Conservation (phyloP, 1,140 invertebrate genomes). For the Drosophila tsacasi region DNA sequence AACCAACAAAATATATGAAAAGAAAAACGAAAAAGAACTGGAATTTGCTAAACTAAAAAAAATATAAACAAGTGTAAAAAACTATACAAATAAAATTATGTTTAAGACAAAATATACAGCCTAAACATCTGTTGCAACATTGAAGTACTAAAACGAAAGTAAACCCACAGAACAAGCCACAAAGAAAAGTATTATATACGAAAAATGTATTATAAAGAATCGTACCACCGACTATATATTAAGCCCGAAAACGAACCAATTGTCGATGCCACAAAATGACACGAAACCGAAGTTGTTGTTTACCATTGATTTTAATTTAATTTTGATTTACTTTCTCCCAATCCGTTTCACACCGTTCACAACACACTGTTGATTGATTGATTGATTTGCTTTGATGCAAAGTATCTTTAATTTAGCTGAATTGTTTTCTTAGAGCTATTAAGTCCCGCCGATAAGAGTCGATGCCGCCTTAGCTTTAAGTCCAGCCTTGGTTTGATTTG, state of each 20-base stretch:
- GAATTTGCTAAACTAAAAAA: slow-evolving; percentile 58
- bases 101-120: slow-evolving; percentile 42
- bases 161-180: slow-evolving; percentile 18
- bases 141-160: slow-evolving; percentile 74
- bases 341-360: slow-evolving; percentile 42
- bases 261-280: slow-evolving; percentile 60
- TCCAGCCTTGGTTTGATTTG: slow-evolving; percentile 67
- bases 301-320: slow-evolving; percentile 65
- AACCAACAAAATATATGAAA: slow-evolving; percentile 34
- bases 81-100: slow-evolving; percentile 28
- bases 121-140: slow-evolving; percentile 81
- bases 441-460: slow-evolving; percentile 41
- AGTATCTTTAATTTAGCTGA: slow-evolving; percentile 54
- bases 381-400: slow-evolving; percentile 56
- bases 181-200: slow-evolving; percentile 37
- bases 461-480: slow-evolving; percentile 72
- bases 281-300: slow-evolving; percentile 63
- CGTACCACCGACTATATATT: slow-evolving; percentile 29
- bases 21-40: slow-evolving; percentile 64
- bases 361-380: slow-evolving; percentile 48
- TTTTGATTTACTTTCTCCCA: slow-evolving; percentile 52
- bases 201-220: slow-evolving; percentile 69
- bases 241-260: slow-evolving; percentile 56
- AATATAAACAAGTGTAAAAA: slow-evolving; percentile 29
- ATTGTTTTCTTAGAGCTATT: slow-evolving; percentile 54